Evolutionary conservation across 2,797 vertebrate species (phyloP).

Genomic region (Gymnoscopelus microlampas): DNA sequence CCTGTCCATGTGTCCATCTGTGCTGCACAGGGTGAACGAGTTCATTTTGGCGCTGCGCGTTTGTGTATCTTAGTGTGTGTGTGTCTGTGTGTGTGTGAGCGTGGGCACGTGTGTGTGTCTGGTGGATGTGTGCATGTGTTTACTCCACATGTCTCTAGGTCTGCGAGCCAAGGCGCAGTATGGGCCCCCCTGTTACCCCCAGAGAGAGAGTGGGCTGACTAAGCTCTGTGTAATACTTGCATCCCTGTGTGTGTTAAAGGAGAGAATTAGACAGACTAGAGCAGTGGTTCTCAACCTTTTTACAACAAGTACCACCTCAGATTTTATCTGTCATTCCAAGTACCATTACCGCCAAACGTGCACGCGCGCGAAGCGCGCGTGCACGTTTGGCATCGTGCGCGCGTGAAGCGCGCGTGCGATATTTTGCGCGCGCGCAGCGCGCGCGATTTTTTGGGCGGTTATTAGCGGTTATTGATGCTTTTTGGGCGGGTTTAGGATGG

Average conservation of each 20-base stretch:
- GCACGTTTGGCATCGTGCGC: no score
- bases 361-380: no score
- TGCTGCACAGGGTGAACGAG: slow-evolving; percentile 35
- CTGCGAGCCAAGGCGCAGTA: slow-evolving; percentile 45
- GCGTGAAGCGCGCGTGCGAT: no score
- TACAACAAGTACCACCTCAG: no score
- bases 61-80: background rate
- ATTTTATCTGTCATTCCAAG: no score
- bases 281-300: no score
- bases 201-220: slow-evolving; percentile 71
- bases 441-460: no score
- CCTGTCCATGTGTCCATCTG: slow-evolving; percentile 58
- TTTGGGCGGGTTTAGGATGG: no score
- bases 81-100: slow-evolving; percentile 33
- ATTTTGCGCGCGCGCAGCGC: no score
- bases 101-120: slow-evolving; percentile 2
- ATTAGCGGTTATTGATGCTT: no score
- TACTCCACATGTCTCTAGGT: slow-evolving; percentile 33
- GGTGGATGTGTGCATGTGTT: slow-evolving; percentile 32
- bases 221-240: slow-evolving; percentile 49
- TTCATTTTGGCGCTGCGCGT: background rate
- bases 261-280: slow-evolving; percentile 19
- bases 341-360: no score
- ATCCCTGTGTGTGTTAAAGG: slow-evolving; percentile 12
- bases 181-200: slow-evolving; percentile 56